Percentiles rank a stretch among this genome's conserved stretches.
Conservation (phyloP, 2,888 invertebrate genomes). For the Andricus curvator region DNA sequence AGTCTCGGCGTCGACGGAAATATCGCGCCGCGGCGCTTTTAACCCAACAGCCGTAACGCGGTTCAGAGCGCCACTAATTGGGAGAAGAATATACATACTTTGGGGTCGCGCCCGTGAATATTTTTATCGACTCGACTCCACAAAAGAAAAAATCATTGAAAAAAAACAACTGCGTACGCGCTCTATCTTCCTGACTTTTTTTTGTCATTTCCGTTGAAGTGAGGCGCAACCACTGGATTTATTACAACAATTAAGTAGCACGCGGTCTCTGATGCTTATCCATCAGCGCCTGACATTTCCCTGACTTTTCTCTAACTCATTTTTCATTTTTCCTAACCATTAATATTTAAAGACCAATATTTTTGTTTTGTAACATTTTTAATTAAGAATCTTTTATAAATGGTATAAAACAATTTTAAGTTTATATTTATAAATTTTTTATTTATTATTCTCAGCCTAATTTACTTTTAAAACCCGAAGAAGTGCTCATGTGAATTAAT, state of each 20-base stretch:
- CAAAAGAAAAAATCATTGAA: slow-evolving; percentile 53
- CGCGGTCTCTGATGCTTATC: background rate
- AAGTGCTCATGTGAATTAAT: no score
- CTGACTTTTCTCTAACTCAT: no score
- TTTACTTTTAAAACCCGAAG: no score
- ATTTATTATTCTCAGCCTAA: no score
- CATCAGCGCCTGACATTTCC: background rate
- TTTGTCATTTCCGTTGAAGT: slow-evolving; percentile 45
- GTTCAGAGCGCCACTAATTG: slow-evolving; percentile 75
- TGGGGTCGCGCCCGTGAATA: slow-evolving; percentile 69
- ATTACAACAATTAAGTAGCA: slow-evolving; percentile 7
- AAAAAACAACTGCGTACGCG: slow-evolving; percentile 48
- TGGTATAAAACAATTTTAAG: no score
- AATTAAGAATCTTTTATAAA: no score
- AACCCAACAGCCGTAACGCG: slow-evolving; percentile 67
- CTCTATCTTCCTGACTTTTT: slow-evolving; percentile 47
- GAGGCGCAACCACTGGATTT: slow-evolving; percentile 20
- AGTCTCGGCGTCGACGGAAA: slow-evolving; percentile 75
- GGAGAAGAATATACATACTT: slow-evolving; percentile 68
- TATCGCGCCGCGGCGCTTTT: slow-evolving; percentile 74
- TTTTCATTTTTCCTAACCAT: no score
- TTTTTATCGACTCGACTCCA: slow-evolving; percentile 70
- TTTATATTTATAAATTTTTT: no score
- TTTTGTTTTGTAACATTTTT: no score
- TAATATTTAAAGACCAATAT: no score